A percentile compares a stretch with the other conserved stretches of the same genome.
Evolutionary conservation across 1,140 invertebrate genomes (phyloP).

Genomic region (Caligus rogercresseyi): DNA sequence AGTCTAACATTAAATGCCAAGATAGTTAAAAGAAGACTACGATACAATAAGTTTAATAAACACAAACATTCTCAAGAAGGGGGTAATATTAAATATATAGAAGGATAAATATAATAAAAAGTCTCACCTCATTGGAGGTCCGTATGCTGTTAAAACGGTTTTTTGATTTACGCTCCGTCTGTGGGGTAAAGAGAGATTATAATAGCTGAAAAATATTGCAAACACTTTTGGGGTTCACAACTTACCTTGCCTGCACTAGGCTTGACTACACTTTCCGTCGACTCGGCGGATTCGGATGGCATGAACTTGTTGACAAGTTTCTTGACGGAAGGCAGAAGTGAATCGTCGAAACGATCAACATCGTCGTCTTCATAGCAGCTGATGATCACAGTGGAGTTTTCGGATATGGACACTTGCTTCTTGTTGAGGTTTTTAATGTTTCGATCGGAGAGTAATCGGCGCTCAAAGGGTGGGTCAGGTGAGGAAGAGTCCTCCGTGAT

Average conservation of each 20-base stretch:
- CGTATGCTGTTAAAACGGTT: background rate
- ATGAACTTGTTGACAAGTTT: constrained; percentile 7
- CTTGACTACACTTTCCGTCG: no score
- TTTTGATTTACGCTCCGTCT: background rate
- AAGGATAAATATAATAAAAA: background rate
- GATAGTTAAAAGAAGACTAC: no score
- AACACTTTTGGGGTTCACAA: background rate
- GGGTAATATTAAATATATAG: background rate
- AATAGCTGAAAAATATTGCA: no score
- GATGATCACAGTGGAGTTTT: constrained; percentile 3
- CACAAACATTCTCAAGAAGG: background rate
- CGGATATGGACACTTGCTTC: constrained; percentile 12
- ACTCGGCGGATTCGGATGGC: background rate
- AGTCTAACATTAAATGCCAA: no score
- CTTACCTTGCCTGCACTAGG: background rate
- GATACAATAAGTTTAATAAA: no score
- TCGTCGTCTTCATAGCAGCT: background rate
- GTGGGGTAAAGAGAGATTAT: background rate
- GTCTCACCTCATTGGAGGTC: background rate
- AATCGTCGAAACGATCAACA: background rate
- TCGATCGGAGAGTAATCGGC: background rate
- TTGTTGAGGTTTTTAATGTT: background rate
- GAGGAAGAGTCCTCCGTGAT: background rate
- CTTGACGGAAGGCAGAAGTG: constrained; percentile 3
- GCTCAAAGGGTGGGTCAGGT: constrained; percentile 2